Conservation (phyloP, 2,113 vertebrate genomes). For the Numida meleagris region DNA sequence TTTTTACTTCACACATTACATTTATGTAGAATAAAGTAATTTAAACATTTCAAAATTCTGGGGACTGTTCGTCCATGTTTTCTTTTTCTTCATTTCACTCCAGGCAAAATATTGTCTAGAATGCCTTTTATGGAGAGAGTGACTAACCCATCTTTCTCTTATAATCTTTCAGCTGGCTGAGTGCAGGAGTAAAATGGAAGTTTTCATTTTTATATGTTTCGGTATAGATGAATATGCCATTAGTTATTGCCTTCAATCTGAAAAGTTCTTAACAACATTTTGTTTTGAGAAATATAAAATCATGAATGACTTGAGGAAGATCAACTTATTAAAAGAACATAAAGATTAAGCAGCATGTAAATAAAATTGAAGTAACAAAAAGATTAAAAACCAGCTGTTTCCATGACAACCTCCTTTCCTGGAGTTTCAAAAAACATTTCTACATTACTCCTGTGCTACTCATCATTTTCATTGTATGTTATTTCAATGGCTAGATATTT, state of each 20-base stretch:
- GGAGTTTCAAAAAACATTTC: neutral
- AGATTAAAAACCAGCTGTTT: neutral
- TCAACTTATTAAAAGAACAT: slow-evolving; percentile 6
- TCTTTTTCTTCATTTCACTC: neutral
- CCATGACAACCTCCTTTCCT: slow-evolving; percentile 42
- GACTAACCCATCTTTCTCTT: neutral
- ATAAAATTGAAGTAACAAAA: slow-evolving; percentile 5
- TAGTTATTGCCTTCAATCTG: neutral
- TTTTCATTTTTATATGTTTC: neutral
- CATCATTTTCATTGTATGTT: neutral
- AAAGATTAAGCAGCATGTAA: neutral
- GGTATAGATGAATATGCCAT: neutral
- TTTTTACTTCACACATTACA: neutral
- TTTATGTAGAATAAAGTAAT: neutral
- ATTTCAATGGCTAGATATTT: neutral
- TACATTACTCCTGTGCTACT: neutral
- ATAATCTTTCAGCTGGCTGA: neutral
- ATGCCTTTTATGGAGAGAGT: neutral
- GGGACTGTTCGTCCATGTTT: neutral
- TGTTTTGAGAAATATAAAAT: neutral
- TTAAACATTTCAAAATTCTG: neutral
- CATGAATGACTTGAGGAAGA: neutral
- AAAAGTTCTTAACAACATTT: neutral
- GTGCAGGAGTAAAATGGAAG: neutral
- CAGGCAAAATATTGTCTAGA: neutral